phyloP scores from a whole-genome alignment of 2,888 invertebrate species.

The Caenorhabditis sp. region DNA sequence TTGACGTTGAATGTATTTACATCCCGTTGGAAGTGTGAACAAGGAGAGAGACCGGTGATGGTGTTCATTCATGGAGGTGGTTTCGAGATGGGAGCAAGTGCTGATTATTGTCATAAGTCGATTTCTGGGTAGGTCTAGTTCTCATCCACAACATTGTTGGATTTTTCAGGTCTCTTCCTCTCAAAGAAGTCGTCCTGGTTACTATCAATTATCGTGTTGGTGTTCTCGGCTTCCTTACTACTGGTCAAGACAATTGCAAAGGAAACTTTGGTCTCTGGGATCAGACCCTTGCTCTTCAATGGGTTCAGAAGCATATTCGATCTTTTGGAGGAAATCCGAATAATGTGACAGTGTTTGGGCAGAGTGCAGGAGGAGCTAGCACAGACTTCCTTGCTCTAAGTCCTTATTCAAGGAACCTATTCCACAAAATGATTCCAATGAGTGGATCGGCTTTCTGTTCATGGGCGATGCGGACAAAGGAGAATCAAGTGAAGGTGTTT shows the following conservation, averaged over 20 bases:
- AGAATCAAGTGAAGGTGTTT: conserved; percentile 1
- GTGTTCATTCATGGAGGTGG: conserved; percentile 40
- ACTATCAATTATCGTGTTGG: conserved; percentile 64
- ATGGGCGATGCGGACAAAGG: background rate
- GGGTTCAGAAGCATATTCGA: conserved; percentile 23
- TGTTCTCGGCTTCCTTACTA: conserved; percentile 55
- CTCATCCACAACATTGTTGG: conserved; percentile 4
- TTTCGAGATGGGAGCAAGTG: conserved; percentile 11
- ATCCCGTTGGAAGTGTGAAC: conserved; percentile 15
- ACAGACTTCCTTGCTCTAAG: conserved; percentile 6
- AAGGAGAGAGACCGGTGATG: conserved; percentile 20
- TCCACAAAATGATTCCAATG: conserved; percentile 1
- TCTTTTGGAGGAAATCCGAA: conserved; percentile 22
- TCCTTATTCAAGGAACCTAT: conserved; percentile 7
- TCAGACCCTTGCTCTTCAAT: conserved; percentile 22
- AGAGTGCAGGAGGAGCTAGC: conserved; percentile 27
- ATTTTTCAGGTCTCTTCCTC: conserved; percentile 54
- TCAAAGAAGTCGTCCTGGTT: conserved; percentile 59
- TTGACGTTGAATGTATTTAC: conserved; percentile 48
- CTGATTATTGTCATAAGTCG: conserved; percentile 25
- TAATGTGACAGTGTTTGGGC: conserved; percentile 25
- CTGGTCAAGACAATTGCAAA: conserved; percentile 37
- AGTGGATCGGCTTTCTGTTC: background rate
- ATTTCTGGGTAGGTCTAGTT: conserved; percentile 14
- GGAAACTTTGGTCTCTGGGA: conserved; percentile 8